Base-by-base conservation (phyloP, 1,140 invertebrate genomes). In the Bathynomus jamesi region DNA sequence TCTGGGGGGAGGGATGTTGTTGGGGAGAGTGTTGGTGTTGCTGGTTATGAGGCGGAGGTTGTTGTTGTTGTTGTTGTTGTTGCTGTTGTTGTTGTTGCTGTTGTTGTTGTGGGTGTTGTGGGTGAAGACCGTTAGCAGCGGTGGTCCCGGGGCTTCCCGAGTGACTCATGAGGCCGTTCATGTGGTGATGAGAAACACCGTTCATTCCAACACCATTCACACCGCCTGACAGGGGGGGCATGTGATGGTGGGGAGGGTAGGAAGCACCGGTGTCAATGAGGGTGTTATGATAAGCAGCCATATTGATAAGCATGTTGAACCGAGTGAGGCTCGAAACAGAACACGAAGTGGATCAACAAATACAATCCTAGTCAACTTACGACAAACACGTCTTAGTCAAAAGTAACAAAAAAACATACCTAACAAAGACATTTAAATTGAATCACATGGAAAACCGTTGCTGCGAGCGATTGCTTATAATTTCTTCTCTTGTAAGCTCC, bases 261-360 rank as follows among this genome's bases (percentile, higher is more conserved):
- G 76, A 73, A 10, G 66, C 32, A 60, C 67, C 67, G 2, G 76
- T 77, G 72, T 77, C 76, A 62, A 77, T 77, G 53, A 77, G 70
- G 70, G 76, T 71, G 67, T 77, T 77, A 46, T 77, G 76, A 64
- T 77, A 77, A 2, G 76, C 73, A 61, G 76, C 76, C 76, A 77
- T 77, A 69, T 77, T 77, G 70, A 77, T 77, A 70, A 77, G 72
- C 76, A 77, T 77, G 29, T 70, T 77, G 76, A n/a, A n/a, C n/a
- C n/a, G n/a, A n/a, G n/a, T n/a, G n/a, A n/a, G n/a, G n/a, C n/a
- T n/a, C n/a, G n/a, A n/a, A n/a, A n/a, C n/a, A n/a, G n/a, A n/a
- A n/a, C n/a, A n/a, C n/a, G n/a, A n/a, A n/a, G n/a, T n/a, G n/a
- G n/a, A n/a, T 53, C 21, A 5, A 17, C 13, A 53, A 53, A 53